phyloP scores from a whole-genome alignment of 2,113 vertebrate species.

The Cavia aperea region DNA sequence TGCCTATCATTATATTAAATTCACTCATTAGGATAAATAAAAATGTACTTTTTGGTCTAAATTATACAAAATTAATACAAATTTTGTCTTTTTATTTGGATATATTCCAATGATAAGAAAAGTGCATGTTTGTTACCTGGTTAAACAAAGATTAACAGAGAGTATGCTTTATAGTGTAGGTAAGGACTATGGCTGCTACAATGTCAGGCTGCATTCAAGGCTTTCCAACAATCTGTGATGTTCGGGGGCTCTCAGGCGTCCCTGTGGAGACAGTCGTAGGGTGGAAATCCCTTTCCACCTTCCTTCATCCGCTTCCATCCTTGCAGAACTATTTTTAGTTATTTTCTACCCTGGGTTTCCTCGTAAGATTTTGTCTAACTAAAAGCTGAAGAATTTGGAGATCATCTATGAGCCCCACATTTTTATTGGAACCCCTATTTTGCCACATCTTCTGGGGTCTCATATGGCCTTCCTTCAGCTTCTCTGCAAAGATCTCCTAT shows the following conservation, averaged over 20 bases:
- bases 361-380: background rate
- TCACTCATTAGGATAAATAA: slow-evolving; percentile 44
- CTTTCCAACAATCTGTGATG: background rate
- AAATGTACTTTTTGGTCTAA: slow-evolving; percentile 9
- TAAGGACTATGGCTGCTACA: background rate
- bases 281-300: background rate
- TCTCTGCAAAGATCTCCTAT: background rate
- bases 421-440: background rate
- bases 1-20: background rate
- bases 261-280: background rate
- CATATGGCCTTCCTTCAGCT: background rate
- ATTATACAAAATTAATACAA: slow-evolving; percentile 47
- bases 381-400: background rate
- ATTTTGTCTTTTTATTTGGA: background rate
- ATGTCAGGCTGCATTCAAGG: background rate
- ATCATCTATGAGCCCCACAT: background rate
- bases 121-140: background rate
- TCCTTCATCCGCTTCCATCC: background rate
- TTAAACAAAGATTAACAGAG: background rate
- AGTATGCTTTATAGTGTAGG: background rate
- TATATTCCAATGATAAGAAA: background rate
- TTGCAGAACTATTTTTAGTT: background rate
- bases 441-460: background rate
- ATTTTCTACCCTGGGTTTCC: background rate
- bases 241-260: background rate